Percentiles rank a stretch among this genome's conserved stretches.
These are phyloP conservation scores for Boloria selene DNA, from an alignment of 2,888 invertebrate genomes.

Conservation along the genomic window DNA sequence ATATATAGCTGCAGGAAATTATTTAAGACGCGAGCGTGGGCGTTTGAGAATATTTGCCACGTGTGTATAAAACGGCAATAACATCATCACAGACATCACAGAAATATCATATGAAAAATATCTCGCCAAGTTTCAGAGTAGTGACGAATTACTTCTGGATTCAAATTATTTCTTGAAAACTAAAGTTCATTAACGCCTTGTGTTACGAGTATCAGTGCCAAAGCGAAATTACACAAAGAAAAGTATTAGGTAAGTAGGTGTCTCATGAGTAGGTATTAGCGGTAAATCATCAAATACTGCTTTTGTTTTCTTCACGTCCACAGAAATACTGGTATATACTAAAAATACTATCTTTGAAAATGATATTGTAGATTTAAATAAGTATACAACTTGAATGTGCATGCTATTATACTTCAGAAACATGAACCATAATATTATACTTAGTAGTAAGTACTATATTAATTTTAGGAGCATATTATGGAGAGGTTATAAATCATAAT, in stretches of 20 bases:
- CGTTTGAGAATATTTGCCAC: conserved; percentile 26
- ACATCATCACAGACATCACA: conserved; percentile 15
- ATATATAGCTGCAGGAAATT: conserved; percentile 26
- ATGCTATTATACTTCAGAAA: background rate
- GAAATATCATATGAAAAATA: conserved; percentile 30
- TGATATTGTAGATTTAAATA: background rate
- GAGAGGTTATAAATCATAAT: too few species aligned
- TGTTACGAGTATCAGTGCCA: conserved; percentile 67
- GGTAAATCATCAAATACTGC: conserved; percentile 32
- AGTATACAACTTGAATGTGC: background rate
- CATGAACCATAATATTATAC: background rate
- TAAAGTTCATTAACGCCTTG: conserved; percentile 67
- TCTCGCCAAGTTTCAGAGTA: conserved; percentile 42
- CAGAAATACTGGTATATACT: background rate
- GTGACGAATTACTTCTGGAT: conserved; percentile 41
- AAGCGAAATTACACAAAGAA: conserved; percentile 52
- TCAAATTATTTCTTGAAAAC: conserved; percentile 57
- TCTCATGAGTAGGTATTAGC: conserved; percentile 42
- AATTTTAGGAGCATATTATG: too few species aligned
- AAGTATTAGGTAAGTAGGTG: conserved; percentile 54
- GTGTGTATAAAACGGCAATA: conserved; percentile 24
- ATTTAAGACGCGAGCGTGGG: conserved; percentile 31
- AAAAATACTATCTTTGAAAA: too few species aligned
- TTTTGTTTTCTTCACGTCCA: background rate
- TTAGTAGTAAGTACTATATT: background rate